Evolutionary conservation across 1,140 invertebrate species (phyloP), one percentile per base, ranked within the genome.

Genomic region (Drosophila navojoa): DNA sequence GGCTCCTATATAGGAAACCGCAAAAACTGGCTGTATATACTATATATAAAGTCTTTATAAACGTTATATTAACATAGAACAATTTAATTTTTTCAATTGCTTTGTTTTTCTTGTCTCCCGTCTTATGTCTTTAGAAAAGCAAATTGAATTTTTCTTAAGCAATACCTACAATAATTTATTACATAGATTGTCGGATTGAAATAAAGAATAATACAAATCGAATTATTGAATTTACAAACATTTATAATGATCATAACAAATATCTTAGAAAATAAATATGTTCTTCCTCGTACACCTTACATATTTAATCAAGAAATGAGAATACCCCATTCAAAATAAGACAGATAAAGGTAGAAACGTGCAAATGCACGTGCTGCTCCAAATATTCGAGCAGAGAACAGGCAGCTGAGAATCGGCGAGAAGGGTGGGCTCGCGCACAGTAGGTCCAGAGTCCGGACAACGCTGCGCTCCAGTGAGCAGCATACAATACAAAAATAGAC

Each of bases 351-450:
- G 55, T 76, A 49, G 54, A 86, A 86, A 87, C 84, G 82, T 87
- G 84, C 84, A 87, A 87, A 89, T 87, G 84, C 82, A 87, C 82
- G 82, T 89, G 82, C 82, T 87, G 82, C 79, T 86, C 82, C 79
- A 89, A 82, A 87, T 86, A 79, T 75, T 63, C 15, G 11, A 44
- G 19, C 29, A 29, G n/a, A 42, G 61, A 42, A 57, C 68, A 67
- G 47, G 61, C 68, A 67, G 47, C 50, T 55, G 78, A 61, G 77
- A 32, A 13, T 19, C 25, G 9, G 55, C 44, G 53, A 15, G 50
- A n/a, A 29, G 35, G 47, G 44, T 60, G 61, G 59, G 45, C 32
- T 77, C 49, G 64, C 45, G 64, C 81, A 66, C 81, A 66, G 42
- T 13, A 67, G 13, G 52, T 32, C 55, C 49, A 49, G 40, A 38